Evolutionary conservation across 1,140 invertebrate species (phyloP).

Genomic region (Platyscapa corneri): DNA sequence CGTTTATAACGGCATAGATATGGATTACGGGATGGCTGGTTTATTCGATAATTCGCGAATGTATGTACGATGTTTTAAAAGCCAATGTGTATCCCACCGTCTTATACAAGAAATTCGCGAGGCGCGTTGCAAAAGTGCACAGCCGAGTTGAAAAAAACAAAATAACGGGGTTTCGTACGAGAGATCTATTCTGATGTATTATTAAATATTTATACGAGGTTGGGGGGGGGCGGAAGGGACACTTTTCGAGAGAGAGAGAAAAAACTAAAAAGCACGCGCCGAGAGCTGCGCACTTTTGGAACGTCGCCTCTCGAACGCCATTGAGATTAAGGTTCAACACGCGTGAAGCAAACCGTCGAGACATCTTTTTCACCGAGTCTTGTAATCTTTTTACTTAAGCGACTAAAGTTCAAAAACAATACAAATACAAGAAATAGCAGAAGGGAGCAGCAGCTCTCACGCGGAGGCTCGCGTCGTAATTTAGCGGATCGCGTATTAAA

Average conservation of each 20-base stretch:
- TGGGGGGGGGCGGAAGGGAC: background rate
- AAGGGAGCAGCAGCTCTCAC: background rate
- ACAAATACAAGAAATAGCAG: background rate
- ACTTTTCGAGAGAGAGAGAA: conserved; percentile 4
- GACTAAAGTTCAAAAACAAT: conserved; percentile 33
- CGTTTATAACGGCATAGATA: conserved; percentile 44
- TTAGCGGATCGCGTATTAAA: conserved; percentile 10
- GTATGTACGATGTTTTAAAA: conserved; percentile 38
- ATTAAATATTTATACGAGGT: conserved; percentile 45
- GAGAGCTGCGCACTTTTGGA: conserved; percentile 34
- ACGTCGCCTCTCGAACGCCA: conserved; percentile 40
- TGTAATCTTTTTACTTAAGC: conserved; percentile 52
- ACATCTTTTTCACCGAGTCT: conserved; percentile 50
- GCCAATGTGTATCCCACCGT: conserved; percentile 49
- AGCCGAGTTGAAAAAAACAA: conserved; percentile 8
- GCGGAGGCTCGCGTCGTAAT: conserved; percentile 10
- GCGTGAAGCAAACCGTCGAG: conserved; percentile 47
- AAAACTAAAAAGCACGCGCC: background rate
- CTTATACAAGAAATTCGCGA: conserved; percentile 38
- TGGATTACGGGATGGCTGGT: conserved; percentile 41
- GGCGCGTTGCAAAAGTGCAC: conserved; percentile 41
- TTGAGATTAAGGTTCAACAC: conserved; percentile 53
- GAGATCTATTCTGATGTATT: conserved; percentile 27
- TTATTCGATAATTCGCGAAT: conserved; percentile 33
- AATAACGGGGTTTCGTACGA: conserved; percentile 6